phyloP scores from a whole-genome alignment of 2,113 vertebrate species.

The Pteronura brasiliensis region DNA sequence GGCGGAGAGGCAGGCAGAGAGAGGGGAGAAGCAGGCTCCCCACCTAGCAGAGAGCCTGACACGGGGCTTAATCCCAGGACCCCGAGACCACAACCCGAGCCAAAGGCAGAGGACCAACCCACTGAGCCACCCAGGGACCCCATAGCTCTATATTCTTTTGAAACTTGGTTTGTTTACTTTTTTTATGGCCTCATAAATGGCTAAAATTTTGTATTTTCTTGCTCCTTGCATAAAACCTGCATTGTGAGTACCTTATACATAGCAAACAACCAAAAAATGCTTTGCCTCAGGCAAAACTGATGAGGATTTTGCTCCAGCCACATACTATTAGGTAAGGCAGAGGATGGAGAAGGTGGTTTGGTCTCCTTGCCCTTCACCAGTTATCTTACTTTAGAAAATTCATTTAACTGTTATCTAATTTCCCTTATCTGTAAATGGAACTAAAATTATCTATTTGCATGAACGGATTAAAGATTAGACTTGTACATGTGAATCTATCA shows the following conservation, averaged over 20 bases:
- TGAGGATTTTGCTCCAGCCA: not conserved
- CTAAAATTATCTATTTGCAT: not conserved
- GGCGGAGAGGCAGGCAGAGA: too few species aligned
- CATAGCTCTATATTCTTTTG: not conserved
- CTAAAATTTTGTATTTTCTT: not conserved
- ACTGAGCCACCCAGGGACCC: too few species aligned
- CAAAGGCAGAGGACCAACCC: too few species aligned
- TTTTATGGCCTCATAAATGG: not conserved
- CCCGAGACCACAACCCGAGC: too few species aligned
- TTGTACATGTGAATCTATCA: not conserved
- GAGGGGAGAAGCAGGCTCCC: too few species aligned
- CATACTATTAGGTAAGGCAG: fast-evolving
- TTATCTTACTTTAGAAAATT: not conserved
- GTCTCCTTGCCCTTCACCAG: not conserved
- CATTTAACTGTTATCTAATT: not conserved
- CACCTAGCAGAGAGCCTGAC: too few species aligned
- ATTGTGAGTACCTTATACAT: not conserved
- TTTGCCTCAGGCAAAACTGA: not conserved
- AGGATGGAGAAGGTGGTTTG: not conserved
- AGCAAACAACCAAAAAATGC: not conserved
- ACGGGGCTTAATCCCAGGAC: too few species aligned
- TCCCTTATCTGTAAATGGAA: not conserved
- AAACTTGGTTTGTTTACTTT: not conserved
- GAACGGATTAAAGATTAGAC: not conserved
- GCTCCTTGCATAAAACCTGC: fast-evolving